Conservation (phyloP, 2,888 invertebrate species). For the Drosophila quasianomalipes region DNA sequence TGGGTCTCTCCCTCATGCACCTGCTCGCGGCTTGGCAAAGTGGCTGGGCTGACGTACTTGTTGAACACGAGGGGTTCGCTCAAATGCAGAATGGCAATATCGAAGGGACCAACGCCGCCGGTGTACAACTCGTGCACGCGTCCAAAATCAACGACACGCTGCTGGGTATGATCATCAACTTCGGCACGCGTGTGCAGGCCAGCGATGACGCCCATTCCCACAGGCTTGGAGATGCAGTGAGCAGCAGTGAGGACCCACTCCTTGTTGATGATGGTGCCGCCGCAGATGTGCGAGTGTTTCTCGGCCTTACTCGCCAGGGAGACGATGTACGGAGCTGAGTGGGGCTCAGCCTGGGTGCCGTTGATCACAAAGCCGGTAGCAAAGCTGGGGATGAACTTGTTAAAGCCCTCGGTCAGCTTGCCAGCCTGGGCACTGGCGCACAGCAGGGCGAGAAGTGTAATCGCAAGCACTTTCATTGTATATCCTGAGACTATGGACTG, state of each 20-base stretch:
- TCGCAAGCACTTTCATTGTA: conserved; percentile 75
- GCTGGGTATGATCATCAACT: conserved; percentile 72
- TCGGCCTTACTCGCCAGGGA: conserved; percentile 78
- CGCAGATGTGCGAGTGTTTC: conserved; percentile 84
- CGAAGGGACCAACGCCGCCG: conserved; percentile 86
- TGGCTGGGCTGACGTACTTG: conserved; percentile 81
- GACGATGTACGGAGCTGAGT: conserved; percentile 86
- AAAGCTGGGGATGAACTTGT: conserved; percentile 74
- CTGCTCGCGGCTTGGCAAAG: conserved; percentile 79
- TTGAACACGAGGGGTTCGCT: conserved; percentile 76
- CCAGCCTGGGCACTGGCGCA: conserved; percentile 72
- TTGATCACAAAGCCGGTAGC: conserved; percentile 81
- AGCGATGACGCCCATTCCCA: conserved; percentile 82
- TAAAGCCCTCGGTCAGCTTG: conserved; percentile 50
- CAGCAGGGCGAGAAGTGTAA: conserved; percentile 64
- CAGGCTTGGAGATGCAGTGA: conserved; percentile 79
- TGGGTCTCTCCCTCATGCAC: conserved; percentile 76
- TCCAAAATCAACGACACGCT: conserved; percentile 73
- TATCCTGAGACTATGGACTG: conserved; percentile 1
- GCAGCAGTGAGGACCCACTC: conserved; percentile 85
- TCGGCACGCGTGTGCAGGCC: conserved; percentile 84
- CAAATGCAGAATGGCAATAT: conserved; percentile 86
- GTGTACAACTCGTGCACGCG: conserved; percentile 79
- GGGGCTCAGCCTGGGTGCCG: conserved; percentile 83
- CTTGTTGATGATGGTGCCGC: conserved; percentile 85